Evolutionary conservation across 2,888 invertebrate species (phyloP).

Genomic region (Machimus rusticus): DNA sequence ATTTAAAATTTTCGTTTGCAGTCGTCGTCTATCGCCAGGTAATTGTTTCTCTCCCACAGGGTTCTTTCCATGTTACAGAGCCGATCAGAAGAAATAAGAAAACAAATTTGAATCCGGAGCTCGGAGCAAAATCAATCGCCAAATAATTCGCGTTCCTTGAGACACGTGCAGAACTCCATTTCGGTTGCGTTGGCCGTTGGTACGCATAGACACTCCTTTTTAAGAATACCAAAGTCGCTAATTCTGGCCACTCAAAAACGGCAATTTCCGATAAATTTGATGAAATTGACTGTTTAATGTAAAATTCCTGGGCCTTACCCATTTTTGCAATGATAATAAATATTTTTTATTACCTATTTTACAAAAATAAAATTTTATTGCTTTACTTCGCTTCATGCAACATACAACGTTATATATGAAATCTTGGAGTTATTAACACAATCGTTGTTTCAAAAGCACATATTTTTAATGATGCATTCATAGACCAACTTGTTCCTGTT

Average conservation of each 20-base stretch:
- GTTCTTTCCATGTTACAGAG: background rate
- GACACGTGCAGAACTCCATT: background rate
- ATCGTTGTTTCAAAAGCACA: too few species aligned
- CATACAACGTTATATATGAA: background rate
- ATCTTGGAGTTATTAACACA: background rate
- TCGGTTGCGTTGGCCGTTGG: background rate
- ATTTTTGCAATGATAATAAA: background rate
- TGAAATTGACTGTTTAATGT: background rate
- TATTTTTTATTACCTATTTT: background rate
- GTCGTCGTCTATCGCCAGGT: background rate
- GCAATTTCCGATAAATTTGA: background rate
- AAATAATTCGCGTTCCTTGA: background rate
- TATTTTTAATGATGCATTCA: too few species aligned
- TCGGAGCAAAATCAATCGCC: background rate
- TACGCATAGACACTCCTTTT: background rate
- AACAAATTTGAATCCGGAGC: background rate
- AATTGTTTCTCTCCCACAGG: conserved; percentile 7
- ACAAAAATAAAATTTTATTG: background rate
- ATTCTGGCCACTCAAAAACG: background rate
- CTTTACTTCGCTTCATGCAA: background rate
- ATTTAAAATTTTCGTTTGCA: background rate
- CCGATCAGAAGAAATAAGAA: background rate
- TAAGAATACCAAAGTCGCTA: background rate
- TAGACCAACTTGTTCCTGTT: too few species aligned
- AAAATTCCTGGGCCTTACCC: background rate